Evolutionary conservation across 2,888 invertebrate genomes (phyloP).

Genomic region (Limenitis camilla): DNA sequence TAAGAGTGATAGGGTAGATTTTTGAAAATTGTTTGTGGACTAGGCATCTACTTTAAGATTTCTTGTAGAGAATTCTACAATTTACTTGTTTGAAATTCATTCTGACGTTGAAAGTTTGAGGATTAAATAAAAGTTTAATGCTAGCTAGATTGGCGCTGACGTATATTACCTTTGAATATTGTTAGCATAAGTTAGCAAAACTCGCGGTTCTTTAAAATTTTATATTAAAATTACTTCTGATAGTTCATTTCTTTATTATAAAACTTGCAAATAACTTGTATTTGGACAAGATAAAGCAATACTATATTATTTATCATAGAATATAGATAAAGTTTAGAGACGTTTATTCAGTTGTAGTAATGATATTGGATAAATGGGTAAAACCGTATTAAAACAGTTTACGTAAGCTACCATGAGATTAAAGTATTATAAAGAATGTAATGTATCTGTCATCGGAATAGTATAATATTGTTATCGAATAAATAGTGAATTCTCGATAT

Average conservation of each 20-base stretch:
- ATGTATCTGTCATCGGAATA: too few species aligned
- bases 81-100: conserved; percentile 61
- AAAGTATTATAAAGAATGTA: too few species aligned
- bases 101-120: conserved; percentile 46
- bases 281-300: too few species aligned
- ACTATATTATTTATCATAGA: too few species aligned
- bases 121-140: conserved; percentile 46
- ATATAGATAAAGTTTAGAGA: too few species aligned
- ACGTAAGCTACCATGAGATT: too few species aligned
- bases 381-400: too few species aligned
- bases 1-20: conserved; percentile 10
- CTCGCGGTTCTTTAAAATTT: not conserved
- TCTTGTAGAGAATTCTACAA: conserved; percentile 50
- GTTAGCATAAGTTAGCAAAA: conserved; percentile 15
- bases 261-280: not conserved
- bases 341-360: too few species aligned
- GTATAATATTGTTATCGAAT: too few species aligned
- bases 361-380: too few species aligned
- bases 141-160: conserved; percentile 34
- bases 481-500: too few species aligned
- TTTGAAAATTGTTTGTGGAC: conserved; percentile 15
- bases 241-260: not conserved
- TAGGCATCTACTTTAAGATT: conserved; percentile 36
- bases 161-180: conserved; percentile 20
- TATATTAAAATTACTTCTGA: not conserved